These are phyloP conservation scores for Campoplex capitator DNA, from an alignment of 2,888 invertebrate species.

Conservation along the genomic window DNA sequence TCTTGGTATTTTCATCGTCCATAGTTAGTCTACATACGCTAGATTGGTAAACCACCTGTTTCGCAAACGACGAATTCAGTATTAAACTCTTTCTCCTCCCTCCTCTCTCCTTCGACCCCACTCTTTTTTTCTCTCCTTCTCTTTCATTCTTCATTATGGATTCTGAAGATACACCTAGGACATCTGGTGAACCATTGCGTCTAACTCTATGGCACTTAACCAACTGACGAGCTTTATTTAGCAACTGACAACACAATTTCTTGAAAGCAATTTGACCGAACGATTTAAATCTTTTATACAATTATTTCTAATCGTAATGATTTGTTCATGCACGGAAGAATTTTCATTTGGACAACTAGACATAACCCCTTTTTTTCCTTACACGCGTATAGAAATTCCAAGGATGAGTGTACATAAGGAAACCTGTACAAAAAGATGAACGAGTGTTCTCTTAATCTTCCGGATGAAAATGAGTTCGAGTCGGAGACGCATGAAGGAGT, in stretches of 20 bases:
- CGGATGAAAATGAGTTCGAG: slow-evolving; percentile 65
- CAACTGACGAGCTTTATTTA: not conserved
- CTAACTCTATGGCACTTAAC: not conserved
- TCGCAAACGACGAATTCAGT: slow-evolving; percentile 75
- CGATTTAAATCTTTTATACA: too few species aligned
- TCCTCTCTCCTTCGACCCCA: slow-evolving; percentile 9
- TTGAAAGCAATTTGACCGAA: too few species aligned
- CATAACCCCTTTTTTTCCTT: not conserved
- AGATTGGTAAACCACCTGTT: slow-evolving; percentile 80
- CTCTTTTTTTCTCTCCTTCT: slow-evolving; percentile 10
- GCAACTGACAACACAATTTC: too few species aligned
- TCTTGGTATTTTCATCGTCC: slow-evolving; percentile 24
- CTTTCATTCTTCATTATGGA: not conserved
- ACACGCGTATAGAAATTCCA: not conserved
- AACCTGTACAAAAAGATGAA: slow-evolving; percentile 32
- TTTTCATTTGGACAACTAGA: too few species aligned
- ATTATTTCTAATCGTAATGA: too few species aligned
- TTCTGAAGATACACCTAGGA: slow-evolving; percentile 19
- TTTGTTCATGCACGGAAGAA: too few species aligned
- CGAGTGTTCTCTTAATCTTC: slow-evolving; percentile 57
- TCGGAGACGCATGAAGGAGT: slow-evolving; percentile 72
- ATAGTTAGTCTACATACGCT: slow-evolving; percentile 41
- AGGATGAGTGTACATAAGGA: slow-evolving; percentile 17
- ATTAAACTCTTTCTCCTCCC: slow-evolving; percentile 9
- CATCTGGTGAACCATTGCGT: slow-evolving; percentile 37